These are phyloP conservation scores for Drosophila neutralis DNA, from an alignment of 2,888 invertebrate genomes.

Conservation along the genomic window DNA sequence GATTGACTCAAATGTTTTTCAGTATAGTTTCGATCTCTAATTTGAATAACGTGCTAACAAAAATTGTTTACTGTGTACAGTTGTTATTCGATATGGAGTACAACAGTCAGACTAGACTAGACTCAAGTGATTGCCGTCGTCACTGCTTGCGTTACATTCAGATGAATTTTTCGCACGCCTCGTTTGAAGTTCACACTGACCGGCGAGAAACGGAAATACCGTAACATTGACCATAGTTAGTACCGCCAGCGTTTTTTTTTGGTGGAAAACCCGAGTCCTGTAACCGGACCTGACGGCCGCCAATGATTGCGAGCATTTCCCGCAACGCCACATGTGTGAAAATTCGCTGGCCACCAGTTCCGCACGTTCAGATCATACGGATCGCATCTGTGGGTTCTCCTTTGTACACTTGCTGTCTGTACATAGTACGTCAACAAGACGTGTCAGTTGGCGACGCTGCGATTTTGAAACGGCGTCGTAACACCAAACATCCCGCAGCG, in stretches of 20 bases:
- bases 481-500: slow-evolving; percentile 60
- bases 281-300: slow-evolving; percentile 61
- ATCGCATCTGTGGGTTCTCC: slow-evolving; percentile 8
- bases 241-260: slow-evolving; percentile 36
- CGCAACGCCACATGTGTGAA: slow-evolving; percentile 66
- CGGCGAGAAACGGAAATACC: slow-evolving; percentile 66
- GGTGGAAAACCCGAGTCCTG: slow-evolving; percentile 51
- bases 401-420: slow-evolving; percentile 48
- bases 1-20: background rate
- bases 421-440: slow-evolving; percentile 36
- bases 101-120: background rate
- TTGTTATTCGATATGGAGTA: background rate
- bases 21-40: background rate
- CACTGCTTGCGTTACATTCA: slow-evolving; percentile 64
- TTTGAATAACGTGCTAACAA: background rate
- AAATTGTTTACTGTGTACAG: slow-evolving; percentile 8
- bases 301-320: slow-evolving; percentile 53
- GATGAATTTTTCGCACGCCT: slow-evolving; percentile 69
- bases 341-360: slow-evolving; percentile 55
- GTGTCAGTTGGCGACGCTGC: slow-evolving; percentile 59
- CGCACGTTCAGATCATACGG: slow-evolving; percentile 50
- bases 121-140: slow-evolving; percentile 42
- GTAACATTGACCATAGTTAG: slow-evolving; percentile 55
- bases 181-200: slow-evolving; percentile 66
- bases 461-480: slow-evolving; percentile 54